Conservation (phyloP, 2,888 invertebrate species). For the Andrena flavipes region DNA sequence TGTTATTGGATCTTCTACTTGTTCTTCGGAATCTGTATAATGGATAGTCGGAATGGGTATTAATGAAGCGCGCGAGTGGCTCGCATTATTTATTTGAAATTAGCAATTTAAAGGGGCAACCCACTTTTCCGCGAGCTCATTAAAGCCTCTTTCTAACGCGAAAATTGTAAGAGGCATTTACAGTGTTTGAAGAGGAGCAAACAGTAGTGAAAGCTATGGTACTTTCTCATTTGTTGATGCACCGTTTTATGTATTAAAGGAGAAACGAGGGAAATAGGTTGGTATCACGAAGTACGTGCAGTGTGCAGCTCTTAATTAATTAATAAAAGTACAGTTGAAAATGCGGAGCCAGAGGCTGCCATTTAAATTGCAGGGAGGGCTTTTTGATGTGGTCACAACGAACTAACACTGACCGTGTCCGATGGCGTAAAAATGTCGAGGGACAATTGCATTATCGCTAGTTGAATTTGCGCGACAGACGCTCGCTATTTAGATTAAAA, state of each 20-base stretch:
- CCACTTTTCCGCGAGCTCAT: neutral
- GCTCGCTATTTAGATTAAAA: slow-evolving; percentile 19
- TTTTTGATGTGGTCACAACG: slow-evolving; percentile 46
- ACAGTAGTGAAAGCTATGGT: neutral
- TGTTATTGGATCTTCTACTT: neutral
- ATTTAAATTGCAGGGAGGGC: slow-evolving; percentile 7
- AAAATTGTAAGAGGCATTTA: too few species aligned
- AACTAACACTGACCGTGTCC: slow-evolving; percentile 31
- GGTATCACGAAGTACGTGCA: neutral
- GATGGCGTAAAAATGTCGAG: slow-evolving; percentile 40
- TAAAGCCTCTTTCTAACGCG: neutral
- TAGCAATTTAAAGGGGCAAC: neutral
- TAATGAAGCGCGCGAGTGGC: neutral
- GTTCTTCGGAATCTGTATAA: neutral
- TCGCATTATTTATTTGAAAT: neutral
- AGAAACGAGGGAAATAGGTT: neutral
- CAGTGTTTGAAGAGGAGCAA: neutral
- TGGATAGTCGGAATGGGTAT: too few species aligned
- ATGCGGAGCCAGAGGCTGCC: neutral
- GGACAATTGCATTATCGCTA: slow-evolving; percentile 46
- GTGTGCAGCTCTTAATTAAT: neutral
- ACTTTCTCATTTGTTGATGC: neutral
- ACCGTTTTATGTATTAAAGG: too few species aligned
- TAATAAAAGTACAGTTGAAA: slow-evolving; percentile 11
- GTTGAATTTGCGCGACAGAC: slow-evolving; percentile 50